Evolutionary conservation across 2,113 vertebrate genomes (phyloP), one percentile per base, ranked within the genome.

Genomic region (Tenrec ecaudatus): DNA sequence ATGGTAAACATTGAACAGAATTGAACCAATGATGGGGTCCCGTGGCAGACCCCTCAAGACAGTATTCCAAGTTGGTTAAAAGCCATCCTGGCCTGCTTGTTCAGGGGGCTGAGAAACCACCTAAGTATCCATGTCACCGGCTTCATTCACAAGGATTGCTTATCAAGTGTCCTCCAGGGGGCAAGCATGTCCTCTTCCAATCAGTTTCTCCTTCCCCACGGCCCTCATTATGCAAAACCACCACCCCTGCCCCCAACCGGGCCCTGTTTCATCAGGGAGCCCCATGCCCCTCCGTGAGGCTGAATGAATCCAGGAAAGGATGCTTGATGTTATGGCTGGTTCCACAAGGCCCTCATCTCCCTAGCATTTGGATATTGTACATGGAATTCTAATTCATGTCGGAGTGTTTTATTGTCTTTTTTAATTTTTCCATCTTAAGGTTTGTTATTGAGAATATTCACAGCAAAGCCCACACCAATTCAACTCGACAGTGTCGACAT

Each of bases 101-200:
- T 94, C 87, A 60, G 47, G 71, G 76, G 93, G 29, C 40, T 81
- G 5, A 23, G 36, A 83, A 82, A 23, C 40, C 29, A 66, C 38
- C 27, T 92, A 68, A 84, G 69, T 76, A 85, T 17, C 29, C 19
- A 73, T 94, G 82, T 95, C 82, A 94, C 47, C 23, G 92, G 53
- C 75, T 94, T 85, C 36, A 91, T 82, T 94, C 86, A 58, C 57
- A 94, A 76, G 36, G 23, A 6, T 64, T 87, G 68, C 82, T 90
- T 95, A 73, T 25, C 86, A 89, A 91, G 62, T 79, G 16, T 69
- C 62, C n/a, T 87, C 25, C 10, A 71, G 76, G 85, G 9, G 38
- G 38, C 64, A 66, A 29, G 84, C n/a, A 12, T 58, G 87, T 92
- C 78, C 47, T 89, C n/a, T 86, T 60, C 58, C 85, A 43, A 25